A percentile compares a stretch with the other conserved stretches of the same genome.
Evolutionary conservation across 2,888 invertebrate genomes (phyloP).

Genomic region (Nomada fucata): DNA sequence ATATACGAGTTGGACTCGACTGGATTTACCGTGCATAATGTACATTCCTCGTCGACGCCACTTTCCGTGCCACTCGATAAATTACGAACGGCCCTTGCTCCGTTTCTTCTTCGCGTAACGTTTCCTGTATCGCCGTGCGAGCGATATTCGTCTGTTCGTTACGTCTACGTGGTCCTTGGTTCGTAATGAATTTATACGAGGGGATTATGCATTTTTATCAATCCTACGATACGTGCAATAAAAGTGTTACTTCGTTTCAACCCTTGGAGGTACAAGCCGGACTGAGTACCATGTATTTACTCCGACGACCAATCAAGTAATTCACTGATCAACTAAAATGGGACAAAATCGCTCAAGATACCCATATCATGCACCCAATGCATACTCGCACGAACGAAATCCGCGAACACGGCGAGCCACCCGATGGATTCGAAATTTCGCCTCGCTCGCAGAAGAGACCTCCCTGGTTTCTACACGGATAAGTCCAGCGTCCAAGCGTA

Average conservation of each 20-base stretch:
- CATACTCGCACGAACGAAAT: not conserved
- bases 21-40: constrained; percentile 7
- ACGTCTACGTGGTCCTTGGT: not conserved
- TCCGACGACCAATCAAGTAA: too few species aligned
- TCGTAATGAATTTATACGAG: too few species aligned
- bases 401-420: not conserved
- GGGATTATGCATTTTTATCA: too few species aligned
- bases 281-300: too few species aligned
- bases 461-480: constrained; percentile 52
- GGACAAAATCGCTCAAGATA: too few species aligned
- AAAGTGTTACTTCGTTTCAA: too few species aligned
- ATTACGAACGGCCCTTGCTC: constrained; percentile 67
- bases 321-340: too few species aligned
- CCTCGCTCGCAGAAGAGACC: not conserved
- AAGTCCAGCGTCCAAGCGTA: constrained; percentile 53
- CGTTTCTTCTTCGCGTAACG: constrained; percentile 53
- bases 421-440: too few species aligned
- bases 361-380: too few species aligned
- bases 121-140: constrained; percentile 16
- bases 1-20: constrained; percentile 41
- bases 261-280: too few species aligned
- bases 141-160: constrained; percentile 8
- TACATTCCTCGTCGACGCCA: too few species aligned
- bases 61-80: constrained; percentile 52
- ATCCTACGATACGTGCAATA: too few species aligned